Conservation (phyloP, 2,113 vertebrate genomes). For the Equus przewalskii region DNA sequence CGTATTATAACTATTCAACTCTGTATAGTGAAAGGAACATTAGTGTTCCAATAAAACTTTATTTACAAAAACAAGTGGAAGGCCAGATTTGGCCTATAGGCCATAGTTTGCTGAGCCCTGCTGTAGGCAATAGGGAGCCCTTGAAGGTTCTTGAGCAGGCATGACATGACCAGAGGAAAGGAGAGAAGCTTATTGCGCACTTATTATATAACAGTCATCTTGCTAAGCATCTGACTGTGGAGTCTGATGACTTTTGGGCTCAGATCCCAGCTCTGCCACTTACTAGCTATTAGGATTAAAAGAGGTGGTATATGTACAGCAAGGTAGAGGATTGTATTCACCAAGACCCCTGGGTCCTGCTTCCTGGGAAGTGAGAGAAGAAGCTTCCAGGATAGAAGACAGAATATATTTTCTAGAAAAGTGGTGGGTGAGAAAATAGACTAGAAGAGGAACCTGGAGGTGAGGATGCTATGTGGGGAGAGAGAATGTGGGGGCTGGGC, state of each 20-base stretch:
- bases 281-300: not conserved
- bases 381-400: not conserved
- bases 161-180: not conserved
- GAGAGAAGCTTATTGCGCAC: not conserved
- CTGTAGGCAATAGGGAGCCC: not conserved
- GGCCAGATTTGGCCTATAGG: not conserved
- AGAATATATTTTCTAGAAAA: not conserved
- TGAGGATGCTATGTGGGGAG: not conserved
- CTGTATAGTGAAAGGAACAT: not conserved
- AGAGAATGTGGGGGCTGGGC: not conserved
- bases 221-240: not conserved
- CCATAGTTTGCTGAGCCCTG: not conserved
- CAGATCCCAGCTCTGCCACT: not conserved
- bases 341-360: not conserved
- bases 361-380: constrained; percentile 47
- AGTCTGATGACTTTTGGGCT: not conserved
- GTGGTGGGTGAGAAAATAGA: not conserved
- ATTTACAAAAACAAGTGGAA: not conserved
- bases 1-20: not conserved
- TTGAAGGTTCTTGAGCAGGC: constrained; percentile 35
- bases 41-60: constrained; percentile 33
- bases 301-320: not conserved
- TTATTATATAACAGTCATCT: not conserved
- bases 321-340: constrained; percentile 22
- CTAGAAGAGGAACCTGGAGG: not conserved